Conservation (phyloP, 2,113 vertebrate species). For the Prunella fulvescens region DNA sequence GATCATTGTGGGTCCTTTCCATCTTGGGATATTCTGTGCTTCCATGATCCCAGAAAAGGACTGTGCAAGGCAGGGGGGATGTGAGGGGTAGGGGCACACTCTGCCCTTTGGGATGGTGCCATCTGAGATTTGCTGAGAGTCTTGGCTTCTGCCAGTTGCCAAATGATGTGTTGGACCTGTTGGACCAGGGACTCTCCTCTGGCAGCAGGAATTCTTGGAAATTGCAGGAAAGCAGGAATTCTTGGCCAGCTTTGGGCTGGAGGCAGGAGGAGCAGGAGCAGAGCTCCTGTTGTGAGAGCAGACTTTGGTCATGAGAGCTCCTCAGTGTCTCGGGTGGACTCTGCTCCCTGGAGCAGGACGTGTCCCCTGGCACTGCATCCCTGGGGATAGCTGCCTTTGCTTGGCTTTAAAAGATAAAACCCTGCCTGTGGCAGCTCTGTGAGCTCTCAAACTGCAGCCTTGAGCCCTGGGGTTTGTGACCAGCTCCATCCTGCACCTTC, state of each 20-base stretch:
- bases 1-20: neutral
- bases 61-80: neutral
- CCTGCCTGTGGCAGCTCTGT: neutral
- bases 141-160: neutral
- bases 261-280: neutral
- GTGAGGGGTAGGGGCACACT: accelerated
- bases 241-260: neutral
- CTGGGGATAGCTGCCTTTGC: neutral
- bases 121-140: neutral
- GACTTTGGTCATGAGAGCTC: neutral
- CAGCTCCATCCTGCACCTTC: neutral
- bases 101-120: neutral
- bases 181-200: neutral
- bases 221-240: neutral
- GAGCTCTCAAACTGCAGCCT: neutral
- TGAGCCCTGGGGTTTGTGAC: neutral
- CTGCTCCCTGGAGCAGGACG: neutral
- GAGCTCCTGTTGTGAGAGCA: neutral
- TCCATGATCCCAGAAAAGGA: neutral
- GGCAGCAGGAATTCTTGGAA: no score
- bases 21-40: accelerated
- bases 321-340: neutral
- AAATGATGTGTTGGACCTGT: neutral
- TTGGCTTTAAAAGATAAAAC: neutral
- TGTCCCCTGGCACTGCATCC: neutral